Percentiles rank a stretch among this genome's conserved stretches.
Evolutionary conservation across 2,797 vertebrate genomes (phyloP).

Genomic region (Pterois miles): DNA sequence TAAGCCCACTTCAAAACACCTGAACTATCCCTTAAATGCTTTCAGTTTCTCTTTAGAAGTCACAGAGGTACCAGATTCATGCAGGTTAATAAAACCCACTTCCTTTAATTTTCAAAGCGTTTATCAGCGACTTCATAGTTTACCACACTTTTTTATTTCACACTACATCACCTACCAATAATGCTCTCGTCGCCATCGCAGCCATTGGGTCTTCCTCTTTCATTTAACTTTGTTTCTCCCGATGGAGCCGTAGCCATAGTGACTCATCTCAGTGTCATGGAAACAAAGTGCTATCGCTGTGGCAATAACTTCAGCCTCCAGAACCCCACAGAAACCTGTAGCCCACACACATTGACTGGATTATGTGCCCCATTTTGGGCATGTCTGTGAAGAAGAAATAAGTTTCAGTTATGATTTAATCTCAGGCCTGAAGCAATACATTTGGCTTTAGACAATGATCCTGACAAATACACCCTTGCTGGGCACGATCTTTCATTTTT

Average conservation of each 20-base stretch:
- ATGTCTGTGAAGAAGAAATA: not conserved
- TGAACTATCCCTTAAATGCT: not conserved
- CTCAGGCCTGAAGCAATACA: not conserved
- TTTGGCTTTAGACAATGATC: conserved; percentile 10
- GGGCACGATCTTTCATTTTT: not conserved
- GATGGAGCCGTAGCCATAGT: conserved; percentile 26
- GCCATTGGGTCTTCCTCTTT: not conserved
- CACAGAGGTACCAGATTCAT: not conserved
- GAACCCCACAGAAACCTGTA: conserved; percentile 8
- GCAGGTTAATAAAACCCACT: not conserved
- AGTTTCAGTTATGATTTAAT: not conserved
- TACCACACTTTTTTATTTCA: conserved; percentile 7
- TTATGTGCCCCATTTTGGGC: not conserved
- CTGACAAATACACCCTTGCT: conserved; percentile 7
- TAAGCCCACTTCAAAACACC: too few species aligned
- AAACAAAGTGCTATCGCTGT: conserved; percentile 33
- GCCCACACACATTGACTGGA: conserved; percentile 12
- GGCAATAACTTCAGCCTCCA: not conserved
- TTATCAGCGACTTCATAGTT: not conserved
- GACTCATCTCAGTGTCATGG: conserved; percentile 58
- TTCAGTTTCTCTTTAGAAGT: not conserved
- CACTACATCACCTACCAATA: not conserved
- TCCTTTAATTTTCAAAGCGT: not conserved
- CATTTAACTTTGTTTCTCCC: conserved; percentile 5
- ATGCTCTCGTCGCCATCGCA: not conserved